Evolutionary conservation across 2,888 invertebrate species (phyloP), one percentile per base, ranked within the genome.

Genomic region (Sarcophaga variegata): DNA sequence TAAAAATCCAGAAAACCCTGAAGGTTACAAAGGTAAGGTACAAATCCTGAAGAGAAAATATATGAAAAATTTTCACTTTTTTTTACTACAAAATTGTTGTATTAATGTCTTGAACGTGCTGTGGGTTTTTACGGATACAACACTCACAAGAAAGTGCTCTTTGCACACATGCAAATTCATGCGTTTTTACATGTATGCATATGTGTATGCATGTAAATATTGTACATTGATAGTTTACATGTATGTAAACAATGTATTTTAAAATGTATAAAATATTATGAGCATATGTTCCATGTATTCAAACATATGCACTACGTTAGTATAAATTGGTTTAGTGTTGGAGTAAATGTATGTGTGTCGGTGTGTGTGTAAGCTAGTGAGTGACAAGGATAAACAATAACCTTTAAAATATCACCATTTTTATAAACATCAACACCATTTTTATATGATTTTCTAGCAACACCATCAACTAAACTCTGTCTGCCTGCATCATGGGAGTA

Each of bases 321-420:
- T 79, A 49, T 59, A 79, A 60, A 77, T 77, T 67, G 77, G 77
- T 64, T 14, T 66, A 25, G 14, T 80, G 66, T 37, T 22, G n/a
- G 45, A 6, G 1, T 22, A 45, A 0, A 63, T n/a, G 70, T 12
- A 63, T 22, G 37, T 45, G 63, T 37, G 12, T 12, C 17, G 22
- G 6, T 49, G 49, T 22, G 37, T 45, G 69, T 37, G 25, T 8
- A 6, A 12, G n/a, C 27, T 37, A 67, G 60, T 49, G 49, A 45
- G n/a, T 8, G 25, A 4, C 25, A 77, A 47, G 59, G 70, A 70
- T 45, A 75, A 47, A 37, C n/a, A 45, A 84, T 84, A 87, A 87
- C 81, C 87, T 84, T 82, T 82, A 79, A 87, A 82, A 82, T 84
- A 87, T 84, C 87, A 87, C 81, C 79, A 84, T 76, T 82, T 84